Evolutionary conservation across 2,888 invertebrate genomes (phyloP).

Genomic region (Synergus japonicus): DNA sequence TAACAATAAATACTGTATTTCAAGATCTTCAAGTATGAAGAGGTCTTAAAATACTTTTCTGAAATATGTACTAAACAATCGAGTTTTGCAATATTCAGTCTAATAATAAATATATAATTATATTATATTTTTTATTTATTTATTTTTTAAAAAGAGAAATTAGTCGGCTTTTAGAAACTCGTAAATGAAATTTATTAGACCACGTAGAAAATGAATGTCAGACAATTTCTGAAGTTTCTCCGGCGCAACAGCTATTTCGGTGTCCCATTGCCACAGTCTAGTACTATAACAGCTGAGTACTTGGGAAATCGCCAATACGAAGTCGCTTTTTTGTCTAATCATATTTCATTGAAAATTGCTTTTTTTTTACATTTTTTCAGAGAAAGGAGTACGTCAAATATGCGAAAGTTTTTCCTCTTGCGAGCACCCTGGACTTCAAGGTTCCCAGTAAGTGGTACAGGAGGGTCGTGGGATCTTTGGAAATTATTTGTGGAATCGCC

Average conservation of each 20-base stretch:
- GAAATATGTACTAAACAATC: neutral
- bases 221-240: slow-evolving; percentile 56
- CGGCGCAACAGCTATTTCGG: slow-evolving; percentile 61
- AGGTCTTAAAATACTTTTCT: neutral
- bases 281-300: slow-evolving; percentile 61
- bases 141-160: neutral
- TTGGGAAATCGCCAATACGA: slow-evolving; percentile 57
- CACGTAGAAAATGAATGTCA: slow-evolving; percentile 42
- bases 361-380: slow-evolving; percentile 80
- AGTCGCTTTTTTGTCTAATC: slow-evolving; percentile 43
- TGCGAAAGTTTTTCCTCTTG: slow-evolving; percentile 94
- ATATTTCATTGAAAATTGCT: slow-evolving; percentile 38
- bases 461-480: slow-evolving; percentile 89
- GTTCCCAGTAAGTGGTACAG: slow-evolving; percentile 96
- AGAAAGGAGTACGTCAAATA: slow-evolving; percentile 96
- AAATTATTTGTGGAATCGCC: slow-evolving; percentile 90
- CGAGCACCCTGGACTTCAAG: slow-evolving; percentile 89
- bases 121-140: neutral
- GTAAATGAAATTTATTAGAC: slow-evolving; percentile 5
- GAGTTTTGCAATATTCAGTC: neutral
- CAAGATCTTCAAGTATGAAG: neutral
- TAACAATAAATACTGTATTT: neutral
- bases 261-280: slow-evolving; percentile 65
- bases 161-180: neutral
- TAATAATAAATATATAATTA: neutral